phyloP scores from a whole-genome alignment of 2,113 vertebrate genomes.

The Aptenodytes patagonicus region DNA sequence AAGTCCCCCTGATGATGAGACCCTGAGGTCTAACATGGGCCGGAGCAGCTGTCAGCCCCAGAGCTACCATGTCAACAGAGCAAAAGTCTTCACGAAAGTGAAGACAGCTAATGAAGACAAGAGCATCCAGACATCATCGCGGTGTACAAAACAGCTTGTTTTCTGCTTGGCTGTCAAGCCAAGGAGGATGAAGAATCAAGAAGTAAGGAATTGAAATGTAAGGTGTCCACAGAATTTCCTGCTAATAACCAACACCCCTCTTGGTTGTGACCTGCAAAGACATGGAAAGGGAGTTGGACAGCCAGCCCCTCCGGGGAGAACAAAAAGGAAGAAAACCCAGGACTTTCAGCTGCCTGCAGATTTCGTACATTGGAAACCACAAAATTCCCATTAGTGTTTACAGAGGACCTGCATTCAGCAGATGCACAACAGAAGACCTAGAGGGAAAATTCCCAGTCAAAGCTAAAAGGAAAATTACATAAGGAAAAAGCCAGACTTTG shows the following conservation, averaged over 20 bases:
- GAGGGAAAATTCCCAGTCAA: neutral
- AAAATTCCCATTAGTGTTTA: neutral
- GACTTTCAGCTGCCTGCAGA: neutral
- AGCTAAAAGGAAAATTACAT: neutral
- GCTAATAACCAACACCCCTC: neutral
- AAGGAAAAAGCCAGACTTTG: neutral
- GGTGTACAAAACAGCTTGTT: neutral
- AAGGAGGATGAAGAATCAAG: neutral
- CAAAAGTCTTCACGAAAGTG: neutral
- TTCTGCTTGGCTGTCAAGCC: neutral
- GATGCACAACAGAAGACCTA: neutral
- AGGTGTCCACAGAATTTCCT: neutral
- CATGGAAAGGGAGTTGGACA: neutral
- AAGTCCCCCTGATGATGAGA: neutral
- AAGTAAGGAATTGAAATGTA: neutral
- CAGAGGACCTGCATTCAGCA: neutral
- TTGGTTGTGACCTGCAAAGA: neutral
- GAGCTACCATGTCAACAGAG: neutral
- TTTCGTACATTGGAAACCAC: neutral
- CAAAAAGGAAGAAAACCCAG: neutral
- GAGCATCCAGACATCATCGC: neutral
- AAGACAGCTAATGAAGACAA: neutral
- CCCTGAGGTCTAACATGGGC: neutral
- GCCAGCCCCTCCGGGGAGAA: neutral
- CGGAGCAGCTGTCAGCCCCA: rapidly evolving